Percentiles rank a stretch among this genome's conserved stretches.
Evolutionary conservation across 2,113 vertebrate genomes (phyloP).

Genomic region (Sitta europaea): DNA sequence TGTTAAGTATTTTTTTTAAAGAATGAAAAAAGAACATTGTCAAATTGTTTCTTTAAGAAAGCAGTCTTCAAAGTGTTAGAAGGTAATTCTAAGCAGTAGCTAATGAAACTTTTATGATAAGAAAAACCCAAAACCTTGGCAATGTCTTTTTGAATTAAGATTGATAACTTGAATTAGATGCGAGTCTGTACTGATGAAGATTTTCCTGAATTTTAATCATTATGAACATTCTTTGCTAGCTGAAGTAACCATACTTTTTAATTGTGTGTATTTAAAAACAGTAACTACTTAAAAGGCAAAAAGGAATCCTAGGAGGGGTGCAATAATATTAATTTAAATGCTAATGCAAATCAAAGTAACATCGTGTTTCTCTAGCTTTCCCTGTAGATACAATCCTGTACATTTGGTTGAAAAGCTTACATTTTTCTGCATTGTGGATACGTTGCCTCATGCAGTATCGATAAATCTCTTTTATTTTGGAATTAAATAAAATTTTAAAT

Average conservation of each 20-base stretch:
- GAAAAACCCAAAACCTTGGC: conserved; percentile 50
- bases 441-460: neutral
- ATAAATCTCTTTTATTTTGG: conserved; percentile 7
- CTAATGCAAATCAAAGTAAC: conserved; percentile 27
- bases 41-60: neutral
- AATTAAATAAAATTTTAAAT: conserved; percentile 22
- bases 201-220: conserved; percentile 25
- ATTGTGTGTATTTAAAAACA: conserved; percentile 24
- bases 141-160: conserved; percentile 61
- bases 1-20: neutral
- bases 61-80: conserved; percentile 7
- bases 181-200: conserved; percentile 35
- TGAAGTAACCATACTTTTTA: conserved; percentile 40
- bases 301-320: conserved; percentile 44
- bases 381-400: conserved; percentile 28
- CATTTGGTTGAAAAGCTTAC: conserved; percentile 34
- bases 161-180: neutral
- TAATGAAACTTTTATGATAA: neutral
- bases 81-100: neutral
- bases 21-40: neutral
- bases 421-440: conserved; percentile 32
- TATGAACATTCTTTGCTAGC: conserved; percentile 51
- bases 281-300: conserved; percentile 34
- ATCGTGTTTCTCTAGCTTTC: conserved; percentile 44
- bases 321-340: conserved; percentile 54